phyloP scores from a whole-genome alignment of 2,888 invertebrate genomes.

The Philopedon plagiatum region DNA sequence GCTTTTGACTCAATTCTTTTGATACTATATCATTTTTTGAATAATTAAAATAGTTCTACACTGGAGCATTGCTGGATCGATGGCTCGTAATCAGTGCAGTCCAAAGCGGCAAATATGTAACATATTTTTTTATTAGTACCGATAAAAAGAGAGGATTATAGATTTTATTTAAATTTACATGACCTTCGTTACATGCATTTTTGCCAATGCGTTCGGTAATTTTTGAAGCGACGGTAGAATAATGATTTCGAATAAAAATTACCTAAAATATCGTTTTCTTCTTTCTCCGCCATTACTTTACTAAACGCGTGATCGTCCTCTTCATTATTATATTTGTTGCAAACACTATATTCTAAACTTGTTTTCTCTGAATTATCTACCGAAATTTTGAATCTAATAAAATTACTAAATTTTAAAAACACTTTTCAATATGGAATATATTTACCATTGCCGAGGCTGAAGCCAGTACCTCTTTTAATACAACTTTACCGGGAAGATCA shows the following conservation, averaged over 20 bases:
- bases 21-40: too few relatives aligned
- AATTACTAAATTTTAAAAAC: neutral
- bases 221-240: neutral
- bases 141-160: neutral
- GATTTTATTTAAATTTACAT: neutral
- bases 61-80: too few relatives aligned
- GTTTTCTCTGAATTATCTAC: neutral
- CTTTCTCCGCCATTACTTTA: neutral
- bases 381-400: neutral
- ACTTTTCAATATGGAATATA: neutral
- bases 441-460: neutral
- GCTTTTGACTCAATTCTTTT: too few relatives aligned
- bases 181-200: neutral
- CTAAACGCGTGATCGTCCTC: neutral
- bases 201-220: neutral
- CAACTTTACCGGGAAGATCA: neutral
- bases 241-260: neutral
- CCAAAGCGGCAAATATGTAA: neutral
- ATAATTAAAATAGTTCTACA: too few relatives aligned
- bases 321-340: neutral
- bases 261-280: neutral
- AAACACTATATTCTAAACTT: neutral
- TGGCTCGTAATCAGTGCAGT: too few relatives aligned
- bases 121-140: neutral
- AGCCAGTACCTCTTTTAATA: neutral